Base-by-base conservation (phyloP, 2,797 vertebrate genomes). In the Arrhamphus sclerolepis region DNA sequence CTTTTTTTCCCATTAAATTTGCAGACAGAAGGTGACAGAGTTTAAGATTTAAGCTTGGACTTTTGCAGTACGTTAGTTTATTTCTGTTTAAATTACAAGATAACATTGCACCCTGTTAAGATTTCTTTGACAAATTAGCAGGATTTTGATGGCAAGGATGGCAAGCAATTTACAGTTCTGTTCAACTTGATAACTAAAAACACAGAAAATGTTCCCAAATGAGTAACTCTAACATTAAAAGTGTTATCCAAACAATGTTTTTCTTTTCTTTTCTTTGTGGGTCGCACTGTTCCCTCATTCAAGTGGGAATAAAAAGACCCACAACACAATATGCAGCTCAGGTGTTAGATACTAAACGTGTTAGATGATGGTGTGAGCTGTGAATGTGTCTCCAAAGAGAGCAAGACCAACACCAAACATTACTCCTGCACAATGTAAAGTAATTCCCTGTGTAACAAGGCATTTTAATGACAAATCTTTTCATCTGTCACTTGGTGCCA, bases 291-390 rank as follows among this genome's bases (percentile, higher is more conserved):
- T 47, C n/a, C 26, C 34, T 46, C 40, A 6, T 11, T 69, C 61
- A 54, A 41, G 29, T 6, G 59, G 61, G 70, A 77, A 69, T 21
- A 7, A 66, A 71, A n/a, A 6, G 47, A 76, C 62, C 22, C 46
- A 41, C 52, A 61, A 62, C 49, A 42, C 43, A 29, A 62, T 50
- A 41, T 26, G 22, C 69, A 44, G 52, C 49, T 55, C 31, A 28
- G 20, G 56, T 56, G 58, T 53, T 46, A 58, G 56, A 72, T 41
- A 39, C 19, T 52, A 55, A 76, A 79, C 66, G 53, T 66, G 77
- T 70, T 56, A 67, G 51, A 42, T 43, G 56, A 49, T 49, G 26
- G 29, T 62, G 17, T 5, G 31, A 79, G 42, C 21, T 62, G n/a
- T n/a, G n/a, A n/a, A 62, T 6, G 7, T 26, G 39, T 51, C 52